Conservation (phyloP, 1,140 invertebrate species). For the Pseudomyrmex dendroicus region DNA sequence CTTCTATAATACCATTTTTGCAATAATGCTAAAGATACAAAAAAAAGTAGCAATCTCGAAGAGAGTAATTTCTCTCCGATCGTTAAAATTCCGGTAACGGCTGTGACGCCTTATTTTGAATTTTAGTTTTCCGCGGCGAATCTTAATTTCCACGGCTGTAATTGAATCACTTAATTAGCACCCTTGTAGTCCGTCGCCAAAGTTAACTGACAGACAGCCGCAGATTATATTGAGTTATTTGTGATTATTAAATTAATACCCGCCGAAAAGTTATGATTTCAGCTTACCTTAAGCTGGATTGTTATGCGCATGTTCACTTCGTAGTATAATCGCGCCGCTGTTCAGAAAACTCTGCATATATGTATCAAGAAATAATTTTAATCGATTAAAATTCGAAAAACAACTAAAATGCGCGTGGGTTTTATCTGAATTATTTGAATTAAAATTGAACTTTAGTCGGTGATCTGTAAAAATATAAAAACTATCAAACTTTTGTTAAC, state of each 20-base stretch:
- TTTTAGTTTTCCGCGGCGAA: constrained; percentile 75
- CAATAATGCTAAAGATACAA: constrained; percentile 2
- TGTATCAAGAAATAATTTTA: not conserved
- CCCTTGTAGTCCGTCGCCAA: constrained; percentile 77
- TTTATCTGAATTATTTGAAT: not conserved
- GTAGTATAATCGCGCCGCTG: constrained; percentile 19
- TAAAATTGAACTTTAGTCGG: constrained; percentile 15
- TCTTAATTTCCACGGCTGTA: constrained; percentile 81
- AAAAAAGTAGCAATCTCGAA: constrained; percentile 20
- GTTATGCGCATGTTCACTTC: constrained; percentile 32
- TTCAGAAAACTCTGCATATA: constrained; percentile 5
- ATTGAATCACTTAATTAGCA: constrained; percentile 83
- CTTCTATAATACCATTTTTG: not conserved
- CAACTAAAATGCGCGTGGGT: not conserved
- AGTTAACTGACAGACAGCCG: constrained; percentile 80
- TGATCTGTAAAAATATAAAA: not conserved
- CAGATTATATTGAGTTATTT: constrained; percentile 80
- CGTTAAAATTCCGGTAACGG: constrained; percentile 80
- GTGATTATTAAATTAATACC: constrained; percentile 78
- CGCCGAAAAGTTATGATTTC: constrained; percentile 74
- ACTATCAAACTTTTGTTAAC: not conserved
- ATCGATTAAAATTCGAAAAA: not conserved
- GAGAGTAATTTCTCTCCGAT: constrained; percentile 21
- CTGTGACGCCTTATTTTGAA: constrained; percentile 72
- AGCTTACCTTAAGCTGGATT: constrained; percentile 62